Evolutionary conservation across 2,888 invertebrate genomes (phyloP).

Genomic region (Cataglyphis rosenhaueri): DNA sequence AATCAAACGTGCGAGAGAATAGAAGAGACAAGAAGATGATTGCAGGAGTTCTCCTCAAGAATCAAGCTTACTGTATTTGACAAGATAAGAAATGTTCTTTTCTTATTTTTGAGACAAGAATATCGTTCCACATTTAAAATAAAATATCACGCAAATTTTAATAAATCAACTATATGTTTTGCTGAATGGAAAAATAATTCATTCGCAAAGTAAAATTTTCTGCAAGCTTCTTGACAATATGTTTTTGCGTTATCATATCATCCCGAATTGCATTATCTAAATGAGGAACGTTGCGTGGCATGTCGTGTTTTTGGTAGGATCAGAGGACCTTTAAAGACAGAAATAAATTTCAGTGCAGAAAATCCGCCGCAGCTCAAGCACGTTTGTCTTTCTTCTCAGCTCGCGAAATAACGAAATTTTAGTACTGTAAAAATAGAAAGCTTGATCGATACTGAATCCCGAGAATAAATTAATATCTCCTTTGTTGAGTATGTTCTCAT

Average conservation of each 20-base stretch:
- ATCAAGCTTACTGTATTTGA: constrained; percentile 24
- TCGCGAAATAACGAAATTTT: constrained; percentile 11
- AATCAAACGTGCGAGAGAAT: constrained; percentile 29
- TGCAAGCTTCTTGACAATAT: not conserved
- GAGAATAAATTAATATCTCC: constrained; percentile 15
- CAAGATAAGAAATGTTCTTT: constrained; percentile 15
- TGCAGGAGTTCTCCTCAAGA: not conserved
- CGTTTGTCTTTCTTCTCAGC: constrained; percentile 41
- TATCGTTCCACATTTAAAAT: not conserved
- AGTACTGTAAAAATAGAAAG: not conserved
- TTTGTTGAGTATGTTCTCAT: not conserved
- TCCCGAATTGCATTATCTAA: constrained; percentile 44
- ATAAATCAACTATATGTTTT: constrained; percentile 9
- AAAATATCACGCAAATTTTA: constrained; percentile 7
- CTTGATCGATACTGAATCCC: constrained; percentile 33
- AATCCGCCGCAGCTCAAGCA: constrained; percentile 28
- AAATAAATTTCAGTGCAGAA: constrained; percentile 36
- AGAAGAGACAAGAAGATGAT: constrained; percentile 25
- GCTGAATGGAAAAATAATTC: not conserved
- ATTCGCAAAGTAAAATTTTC: not conserved
- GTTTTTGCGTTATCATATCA: constrained; percentile 31
- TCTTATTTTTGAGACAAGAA: constrained; percentile 15
- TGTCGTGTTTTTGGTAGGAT: constrained; percentile 28
- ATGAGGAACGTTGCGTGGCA: constrained; percentile 23
- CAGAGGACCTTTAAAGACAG: constrained; percentile 44